Conservation (phyloP, 2,797 vertebrate genomes). For the Sebastes steindachneri region DNA sequence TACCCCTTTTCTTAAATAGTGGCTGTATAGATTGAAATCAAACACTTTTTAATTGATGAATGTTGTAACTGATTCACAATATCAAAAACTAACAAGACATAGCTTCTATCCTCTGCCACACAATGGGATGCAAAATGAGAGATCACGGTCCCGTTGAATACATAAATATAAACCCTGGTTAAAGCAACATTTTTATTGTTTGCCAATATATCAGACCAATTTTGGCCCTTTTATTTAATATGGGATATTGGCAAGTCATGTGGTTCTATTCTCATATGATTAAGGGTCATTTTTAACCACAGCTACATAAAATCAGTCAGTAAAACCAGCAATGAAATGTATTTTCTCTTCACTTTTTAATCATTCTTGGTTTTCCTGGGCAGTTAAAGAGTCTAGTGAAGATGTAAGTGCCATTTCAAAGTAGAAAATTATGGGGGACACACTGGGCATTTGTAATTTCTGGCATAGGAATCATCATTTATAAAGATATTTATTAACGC, state of each 20-base stretch:
- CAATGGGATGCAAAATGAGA: neutral
- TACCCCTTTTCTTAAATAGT: neutral
- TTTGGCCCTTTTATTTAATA: neutral
- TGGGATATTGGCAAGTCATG: neutral
- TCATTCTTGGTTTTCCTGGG: slow-evolving; percentile 6
- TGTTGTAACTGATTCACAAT: neutral
- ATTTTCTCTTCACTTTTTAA: slow-evolving; percentile 1
- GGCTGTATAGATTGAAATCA: neutral
- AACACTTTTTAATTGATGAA: neutral
- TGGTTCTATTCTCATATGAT: neutral
- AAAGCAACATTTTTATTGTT: neutral
- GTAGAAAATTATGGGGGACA: neutral
- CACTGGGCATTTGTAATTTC: neutral
- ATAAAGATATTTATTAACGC: neutral
- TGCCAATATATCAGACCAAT: neutral
- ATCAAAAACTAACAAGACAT: neutral
- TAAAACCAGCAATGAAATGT: neutral
- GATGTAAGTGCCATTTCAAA: slow-evolving; percentile 3
- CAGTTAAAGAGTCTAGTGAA: neutral
- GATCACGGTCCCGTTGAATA: neutral
- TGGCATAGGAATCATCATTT: neutral
- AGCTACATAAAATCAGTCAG: neutral
- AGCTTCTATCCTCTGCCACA: neutral
- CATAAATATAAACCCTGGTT: neutral
- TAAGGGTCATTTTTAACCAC: neutral